Evolutionary conservation across 2,113 vertebrate species (phyloP).

Genomic region (Alectura lathami): DNA sequence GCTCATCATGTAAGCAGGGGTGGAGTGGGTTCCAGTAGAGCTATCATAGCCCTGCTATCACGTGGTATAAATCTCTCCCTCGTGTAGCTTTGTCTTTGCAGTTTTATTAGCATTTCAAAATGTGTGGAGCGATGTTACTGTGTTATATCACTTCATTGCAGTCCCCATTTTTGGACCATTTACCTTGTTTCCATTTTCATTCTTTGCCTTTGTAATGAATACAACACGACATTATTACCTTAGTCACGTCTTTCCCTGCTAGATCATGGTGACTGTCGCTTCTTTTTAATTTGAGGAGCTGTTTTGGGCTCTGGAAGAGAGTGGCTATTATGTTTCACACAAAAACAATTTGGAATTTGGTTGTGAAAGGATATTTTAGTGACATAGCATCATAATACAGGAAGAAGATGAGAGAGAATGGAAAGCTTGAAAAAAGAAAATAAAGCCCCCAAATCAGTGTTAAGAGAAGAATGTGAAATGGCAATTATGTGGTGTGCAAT

Average conservation of each 20-base stretch:
- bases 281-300: slow-evolving; percentile 1
- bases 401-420: neutral
- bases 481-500: neutral
- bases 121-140: neutral
- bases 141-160: neutral
- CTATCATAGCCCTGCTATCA: neutral
- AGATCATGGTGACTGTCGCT: neutral
- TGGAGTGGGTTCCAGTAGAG: neutral
- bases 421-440: neutral
- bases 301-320: neutral
- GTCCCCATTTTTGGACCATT: neutral
- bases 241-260: neutral
- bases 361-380: neutral
- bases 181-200: neutral
- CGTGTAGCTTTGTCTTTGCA: rapidly evolving
- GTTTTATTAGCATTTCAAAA: neutral
- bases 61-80: neutral
- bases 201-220: neutral
- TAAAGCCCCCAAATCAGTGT: neutral
- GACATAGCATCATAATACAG: neutral
- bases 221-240: neutral
- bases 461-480: neutral
- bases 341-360: neutral
- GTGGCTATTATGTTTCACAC: neutral
- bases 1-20: neutral